Conservation (phyloP, 2,888 invertebrate species). For the Teleogryllus oceanicus region DNA sequence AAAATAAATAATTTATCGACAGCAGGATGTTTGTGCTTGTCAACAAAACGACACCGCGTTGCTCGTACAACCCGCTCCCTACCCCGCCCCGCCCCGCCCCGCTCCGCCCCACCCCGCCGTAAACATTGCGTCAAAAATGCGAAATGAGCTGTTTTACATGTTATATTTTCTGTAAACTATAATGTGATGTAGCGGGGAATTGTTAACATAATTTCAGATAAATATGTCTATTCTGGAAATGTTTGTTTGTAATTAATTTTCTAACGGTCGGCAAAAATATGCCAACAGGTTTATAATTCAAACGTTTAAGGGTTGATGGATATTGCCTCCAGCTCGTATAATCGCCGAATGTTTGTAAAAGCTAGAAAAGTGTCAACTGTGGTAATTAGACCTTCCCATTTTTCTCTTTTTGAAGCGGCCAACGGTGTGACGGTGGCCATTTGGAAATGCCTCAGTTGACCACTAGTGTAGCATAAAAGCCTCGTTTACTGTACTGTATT, state of each 20-base stretch:
- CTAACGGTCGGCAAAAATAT: neutral
- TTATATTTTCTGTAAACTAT: slow-evolving; percentile 10
- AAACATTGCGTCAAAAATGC: neutral
- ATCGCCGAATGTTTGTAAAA: neutral
- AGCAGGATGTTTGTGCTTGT: slow-evolving; percentile 18
- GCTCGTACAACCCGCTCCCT: neutral
- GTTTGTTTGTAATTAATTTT: slow-evolving; percentile 6
- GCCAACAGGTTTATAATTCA: neutral
- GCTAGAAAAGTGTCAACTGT: neutral
- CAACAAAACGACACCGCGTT: neutral
- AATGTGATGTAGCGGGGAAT: neutral
- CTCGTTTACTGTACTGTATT: too few species aligned
- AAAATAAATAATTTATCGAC: slow-evolving; percentile 18
- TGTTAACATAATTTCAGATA: slow-evolving; percentile 18
- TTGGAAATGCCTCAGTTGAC: too few species aligned
- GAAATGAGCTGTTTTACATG: slow-evolving; percentile 7
- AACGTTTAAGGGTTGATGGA: slow-evolving; percentile 6
- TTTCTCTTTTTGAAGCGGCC: too few species aligned
- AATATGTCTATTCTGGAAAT: slow-evolving; percentile 18
- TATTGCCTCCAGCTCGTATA: neutral
- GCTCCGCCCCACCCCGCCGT: neutral
- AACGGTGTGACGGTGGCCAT: too few species aligned
- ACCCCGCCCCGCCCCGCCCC: neutral
- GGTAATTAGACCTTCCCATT: neutral
- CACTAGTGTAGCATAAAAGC: too few species aligned